Percentiles rank a stretch among this genome's conserved stretches.
Conservation (phyloP, 2,797 vertebrate species). For the Phoebastria nigripes region DNA sequence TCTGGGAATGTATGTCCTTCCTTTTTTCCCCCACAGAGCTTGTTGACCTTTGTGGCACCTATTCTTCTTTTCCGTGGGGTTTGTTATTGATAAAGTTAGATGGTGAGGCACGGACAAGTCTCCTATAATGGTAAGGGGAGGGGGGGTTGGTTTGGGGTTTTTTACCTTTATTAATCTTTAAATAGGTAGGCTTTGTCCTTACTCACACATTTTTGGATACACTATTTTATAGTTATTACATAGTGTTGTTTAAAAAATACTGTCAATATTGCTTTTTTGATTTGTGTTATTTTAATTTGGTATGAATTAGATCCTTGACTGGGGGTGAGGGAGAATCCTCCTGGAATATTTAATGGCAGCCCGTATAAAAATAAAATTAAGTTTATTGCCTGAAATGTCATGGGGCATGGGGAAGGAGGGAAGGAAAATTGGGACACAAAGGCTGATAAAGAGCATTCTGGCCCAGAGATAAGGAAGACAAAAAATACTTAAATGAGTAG, state of each 20-base stretch:
- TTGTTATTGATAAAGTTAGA: not conserved
- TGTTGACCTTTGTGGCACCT: not conserved
- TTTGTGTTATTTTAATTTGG: not conserved
- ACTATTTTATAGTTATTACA: not conserved
- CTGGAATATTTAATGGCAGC: not conserved
- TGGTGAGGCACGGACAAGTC: not conserved
- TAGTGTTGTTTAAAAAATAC: not conserved
- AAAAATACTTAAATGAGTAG: not conserved
- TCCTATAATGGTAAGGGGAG: not conserved
- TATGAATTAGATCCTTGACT: not conserved
- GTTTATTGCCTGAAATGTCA: not conserved
- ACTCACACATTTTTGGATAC: not conserved
- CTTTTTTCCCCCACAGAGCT: rapidly evolving
- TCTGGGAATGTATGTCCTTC: not conserved
- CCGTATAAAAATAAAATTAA: not conserved
- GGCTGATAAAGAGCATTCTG: not conserved
- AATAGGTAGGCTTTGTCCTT: not conserved
- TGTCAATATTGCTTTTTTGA: not conserved
- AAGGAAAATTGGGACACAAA: not conserved
- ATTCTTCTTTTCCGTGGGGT: rapidly evolving
- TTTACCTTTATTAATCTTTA: not conserved
- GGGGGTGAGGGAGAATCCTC: not conserved
- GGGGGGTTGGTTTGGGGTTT: rapidly evolving
- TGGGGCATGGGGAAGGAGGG: not conserved
- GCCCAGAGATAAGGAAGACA: not conserved